Evolutionary conservation across 2,797 vertebrate species (phyloP), one percentile per base, ranked within the genome.

Genomic region (Protosalanx chinensis): DNA sequence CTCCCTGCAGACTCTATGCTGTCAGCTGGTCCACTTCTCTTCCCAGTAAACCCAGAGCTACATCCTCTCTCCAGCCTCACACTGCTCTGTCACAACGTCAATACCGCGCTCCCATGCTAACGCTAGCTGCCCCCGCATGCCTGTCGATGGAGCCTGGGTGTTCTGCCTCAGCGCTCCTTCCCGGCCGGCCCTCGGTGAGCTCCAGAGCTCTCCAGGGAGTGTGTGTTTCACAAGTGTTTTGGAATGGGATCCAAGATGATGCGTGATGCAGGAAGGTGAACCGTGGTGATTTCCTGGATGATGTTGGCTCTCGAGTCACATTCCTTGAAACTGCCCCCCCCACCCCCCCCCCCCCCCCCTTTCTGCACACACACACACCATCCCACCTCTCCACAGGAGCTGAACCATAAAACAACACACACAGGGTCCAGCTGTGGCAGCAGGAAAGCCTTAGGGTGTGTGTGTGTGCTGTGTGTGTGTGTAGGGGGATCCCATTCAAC

Each of bases 401-500:
- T 53, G 49, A 56, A 67, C 32, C 65, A 67, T 66, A 51, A 53
- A 53, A 35, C 64, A 67, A 67, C 64, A 66, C 49, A 67, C 65
- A 67, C 65, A 67, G 46, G 16, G 27, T 49, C 46, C 65, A 7
- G 49, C 65, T 32, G 65, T 53, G 46, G 13, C 46, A 32, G 15
- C 23, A 18, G 65, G 65, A 67, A 53, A n/a, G 13, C 65, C 65
- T 67, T 32, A 15, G 27, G 65, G 49, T 5, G 30, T 35, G 30
- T 68, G 66, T 33, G 66, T 33, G 65, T 32, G 49, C 35, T 65
- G 70, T 72, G 51, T 72, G 46, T 67, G 72, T 64, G 46, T 73
- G 59, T 33, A 33, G n/a, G 56, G 49, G 67, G 53, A 16, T 49
- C 37, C 29, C 73, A 60, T 77, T 78, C 56, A 64, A 46, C 1